phyloP scores from a whole-genome alignment of 53 echinoderm and acorn worm genomes.

The Luidia sarsii region DNA sequence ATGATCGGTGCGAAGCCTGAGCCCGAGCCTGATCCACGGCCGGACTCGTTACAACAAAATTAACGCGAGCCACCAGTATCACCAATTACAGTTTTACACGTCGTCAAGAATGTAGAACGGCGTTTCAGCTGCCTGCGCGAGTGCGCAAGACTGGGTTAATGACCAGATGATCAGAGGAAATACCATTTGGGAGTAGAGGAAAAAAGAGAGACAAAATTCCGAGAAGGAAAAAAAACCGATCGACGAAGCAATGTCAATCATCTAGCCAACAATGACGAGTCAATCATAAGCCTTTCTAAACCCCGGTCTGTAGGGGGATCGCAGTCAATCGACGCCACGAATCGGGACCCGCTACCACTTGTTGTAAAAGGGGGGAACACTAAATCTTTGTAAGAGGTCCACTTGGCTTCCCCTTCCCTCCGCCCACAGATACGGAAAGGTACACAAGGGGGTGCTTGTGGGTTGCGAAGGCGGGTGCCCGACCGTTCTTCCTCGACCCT shows the following conservation, averaged over 20 bases:
- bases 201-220: not conserved
- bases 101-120: too few relatives aligned
- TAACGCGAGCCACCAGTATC: too few relatives aligned
- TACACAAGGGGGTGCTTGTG: too few relatives aligned
- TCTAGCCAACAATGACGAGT: slow-evolving; percentile 7
- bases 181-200: not conserved
- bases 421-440: not conserved
- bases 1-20: too few relatives aligned
- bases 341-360: not conserved
- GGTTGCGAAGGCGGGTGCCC: too few relatives aligned
- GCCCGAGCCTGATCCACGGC: too few relatives aligned
- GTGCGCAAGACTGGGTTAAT: too few relatives aligned
- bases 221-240: not conserved
- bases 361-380: not conserved
- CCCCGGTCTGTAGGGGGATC: slow-evolving; percentile 2
- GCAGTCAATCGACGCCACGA: not conserved
- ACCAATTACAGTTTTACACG: too few relatives aligned
- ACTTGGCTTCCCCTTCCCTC: too few relatives aligned
- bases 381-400: slow-evolving; percentile 11
- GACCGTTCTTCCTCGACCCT: too few relatives aligned
- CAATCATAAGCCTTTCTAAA: slow-evolving; percentile 43
- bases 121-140: too few relatives aligned
- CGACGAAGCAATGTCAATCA: slow-evolving; percentile 24
- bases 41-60: too few relatives aligned
- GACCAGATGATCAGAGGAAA: not conserved